Evolutionary conservation across 1,140 invertebrate species (phyloP), one percentile per base, ranked within the genome.

Genomic region (Drosophila saltans): DNA sequence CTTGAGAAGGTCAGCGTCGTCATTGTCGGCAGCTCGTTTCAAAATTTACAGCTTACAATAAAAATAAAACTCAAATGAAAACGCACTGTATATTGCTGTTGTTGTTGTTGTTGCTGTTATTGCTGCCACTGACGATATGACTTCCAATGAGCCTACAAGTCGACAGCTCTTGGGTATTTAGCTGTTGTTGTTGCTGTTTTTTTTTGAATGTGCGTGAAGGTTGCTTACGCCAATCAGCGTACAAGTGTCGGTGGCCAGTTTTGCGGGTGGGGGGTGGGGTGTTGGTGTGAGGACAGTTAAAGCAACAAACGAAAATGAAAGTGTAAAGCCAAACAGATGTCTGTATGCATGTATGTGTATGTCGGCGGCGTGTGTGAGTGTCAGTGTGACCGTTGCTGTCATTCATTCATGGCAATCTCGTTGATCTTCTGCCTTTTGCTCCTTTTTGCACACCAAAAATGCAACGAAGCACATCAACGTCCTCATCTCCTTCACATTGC

Each of bases 1-100:
- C 80, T 86, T 88, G 83, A 83, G 83, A 86, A 86, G 82, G 82
- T 86, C 82, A 86, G 72, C 62, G 60, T 65, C 61, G 72, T 48
- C 75, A 69, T 64, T 56, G 72, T 76, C 75, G 73, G 45, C 45
- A 52, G 45, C 45, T 65, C 73, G 68, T 40, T 59, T 73, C 61
- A 67, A 73, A 73, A 72, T 76, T 76, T 86, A 81, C 75, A 86
- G 68, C 82, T 75, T 68, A 64, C 75, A 82, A 79, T 88, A 88
- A 85, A 81, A 85, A 74, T 75, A 74, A 78, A 52, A 52, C 21
- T 26, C 8, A 52, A 80, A 63, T 60, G 69, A 63, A 73, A 70
- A 66, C 56, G 70, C 66, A 72, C 57, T 74, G 52, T 66, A 8
- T 59, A 33, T 41, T 61, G 58, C 6, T 30, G 28, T 60, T 58